Evolutionary conservation across 2,888 invertebrate genomes (phyloP).

Genomic region (Campoplex nolae): DNA sequence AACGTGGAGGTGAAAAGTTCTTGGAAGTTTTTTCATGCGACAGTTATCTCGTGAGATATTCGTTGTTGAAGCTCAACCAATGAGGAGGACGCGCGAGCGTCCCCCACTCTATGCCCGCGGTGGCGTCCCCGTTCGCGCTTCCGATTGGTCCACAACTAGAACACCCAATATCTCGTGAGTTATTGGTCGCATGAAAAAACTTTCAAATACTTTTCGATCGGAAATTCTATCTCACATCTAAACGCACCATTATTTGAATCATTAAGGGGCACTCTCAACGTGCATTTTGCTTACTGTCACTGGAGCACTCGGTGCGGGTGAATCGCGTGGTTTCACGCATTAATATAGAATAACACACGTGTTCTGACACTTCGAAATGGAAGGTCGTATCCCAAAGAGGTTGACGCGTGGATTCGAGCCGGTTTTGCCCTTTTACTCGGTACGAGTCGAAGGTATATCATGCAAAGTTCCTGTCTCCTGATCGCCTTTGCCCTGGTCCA

Average conservation of each 20-base stretch:
- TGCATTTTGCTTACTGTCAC: neutral
- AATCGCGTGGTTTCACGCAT: neutral
- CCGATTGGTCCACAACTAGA: neutral
- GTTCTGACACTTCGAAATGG: neutral
- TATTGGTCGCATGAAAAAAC: neutral
- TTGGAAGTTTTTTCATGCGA: neutral
- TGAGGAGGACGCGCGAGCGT: neutral
- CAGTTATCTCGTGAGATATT: neutral
- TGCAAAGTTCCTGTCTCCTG: constrained; percentile 21
- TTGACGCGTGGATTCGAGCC: neutral
- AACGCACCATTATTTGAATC: neutral
- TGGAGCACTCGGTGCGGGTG: neutral
- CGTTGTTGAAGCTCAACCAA: neutral
- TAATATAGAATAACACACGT: neutral
- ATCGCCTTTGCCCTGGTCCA: constrained; percentile 36
- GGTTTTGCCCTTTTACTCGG: constrained; percentile 6
- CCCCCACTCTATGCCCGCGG: neutral
- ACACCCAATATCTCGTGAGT: neutral
- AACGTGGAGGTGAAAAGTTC: neutral
- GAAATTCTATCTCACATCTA: neutral
- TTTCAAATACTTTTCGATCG: neutral
- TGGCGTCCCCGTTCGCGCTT: neutral
- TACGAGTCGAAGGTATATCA: neutral
- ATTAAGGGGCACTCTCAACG: neutral
- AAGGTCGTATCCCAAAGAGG: neutral